Percentiles rank a stretch among this genome's conserved stretches.
Evolutionary conservation across 2,888 invertebrate genomes (phyloP).

Genomic region (Germaria angustata): DNA sequence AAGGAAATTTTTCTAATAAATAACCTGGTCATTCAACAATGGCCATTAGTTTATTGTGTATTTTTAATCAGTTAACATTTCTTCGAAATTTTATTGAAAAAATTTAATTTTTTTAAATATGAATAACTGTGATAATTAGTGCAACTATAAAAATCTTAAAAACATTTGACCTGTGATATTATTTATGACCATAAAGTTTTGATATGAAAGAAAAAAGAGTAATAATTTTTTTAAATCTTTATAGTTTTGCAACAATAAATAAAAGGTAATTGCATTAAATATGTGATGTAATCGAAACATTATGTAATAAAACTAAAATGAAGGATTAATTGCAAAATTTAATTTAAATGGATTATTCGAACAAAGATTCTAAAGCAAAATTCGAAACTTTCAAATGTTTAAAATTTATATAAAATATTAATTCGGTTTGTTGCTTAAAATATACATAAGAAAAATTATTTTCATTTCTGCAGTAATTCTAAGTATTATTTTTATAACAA

Average conservation of each 20-base stretch:
- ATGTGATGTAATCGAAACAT: background rate
- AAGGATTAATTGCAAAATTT: background rate
- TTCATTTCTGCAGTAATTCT: too few species aligned
- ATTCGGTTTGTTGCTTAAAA: too few species aligned
- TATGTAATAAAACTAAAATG: background rate
- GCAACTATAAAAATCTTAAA: constrained; percentile 31
- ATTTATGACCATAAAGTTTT: background rate
- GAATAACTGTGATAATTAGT: constrained; percentile 52
- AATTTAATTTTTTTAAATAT: background rate
- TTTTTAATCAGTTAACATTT: constrained; percentile 41
- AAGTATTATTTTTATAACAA: too few species aligned
- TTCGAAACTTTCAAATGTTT: background rate
- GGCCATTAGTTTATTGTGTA: constrained; percentile 50
- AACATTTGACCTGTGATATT: constrained; percentile 33
- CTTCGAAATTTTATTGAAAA: constrained; percentile 33
- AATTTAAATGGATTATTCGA: background rate
- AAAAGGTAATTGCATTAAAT: constrained; percentile 28
- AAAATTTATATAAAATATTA: too few species aligned
- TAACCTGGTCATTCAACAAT: constrained; percentile 50
- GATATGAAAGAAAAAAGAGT: background rate
- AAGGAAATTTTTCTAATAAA: constrained; percentile 57
- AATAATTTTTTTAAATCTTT: background rate
- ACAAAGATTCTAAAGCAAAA: background rate
- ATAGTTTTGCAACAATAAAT: background rate
- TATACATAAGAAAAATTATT: too few species aligned